Evolutionary conservation across 2,113 vertebrate genomes (phyloP).

Genomic region (Archocentrus centrarchus): DNA sequence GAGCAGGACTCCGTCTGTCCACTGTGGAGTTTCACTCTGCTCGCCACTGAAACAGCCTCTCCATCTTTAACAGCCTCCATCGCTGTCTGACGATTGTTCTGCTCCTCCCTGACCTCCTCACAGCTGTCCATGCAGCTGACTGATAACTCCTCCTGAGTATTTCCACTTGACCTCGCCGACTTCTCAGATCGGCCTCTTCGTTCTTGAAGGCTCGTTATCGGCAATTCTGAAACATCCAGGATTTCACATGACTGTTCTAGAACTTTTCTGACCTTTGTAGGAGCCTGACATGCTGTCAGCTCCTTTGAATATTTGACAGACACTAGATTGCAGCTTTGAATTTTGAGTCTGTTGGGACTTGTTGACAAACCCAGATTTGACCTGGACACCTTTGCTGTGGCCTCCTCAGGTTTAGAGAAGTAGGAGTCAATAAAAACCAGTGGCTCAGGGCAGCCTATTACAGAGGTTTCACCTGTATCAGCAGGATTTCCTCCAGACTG

Average conservation of each 20-base stretch:
- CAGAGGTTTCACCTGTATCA: background rate
- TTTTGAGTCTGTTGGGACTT: background rate
- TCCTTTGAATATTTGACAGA: background rate
- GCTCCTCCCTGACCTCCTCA: constrained; percentile 56
- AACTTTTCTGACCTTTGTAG: background rate
- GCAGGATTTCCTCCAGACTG: background rate
- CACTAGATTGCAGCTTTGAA: background rate
- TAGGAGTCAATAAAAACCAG: constrained; percentile 32
- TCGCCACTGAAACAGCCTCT: background rate
- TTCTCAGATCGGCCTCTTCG: background rate
- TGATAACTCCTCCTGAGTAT: background rate
- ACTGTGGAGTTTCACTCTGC: background rate
- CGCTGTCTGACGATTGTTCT: background rate
- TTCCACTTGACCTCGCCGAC: fast-evolving
- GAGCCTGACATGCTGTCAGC: background rate
- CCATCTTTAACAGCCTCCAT: background rate
- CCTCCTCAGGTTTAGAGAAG: constrained; percentile 22
- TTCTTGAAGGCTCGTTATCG: background rate
- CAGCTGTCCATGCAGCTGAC: constrained; percentile 70
- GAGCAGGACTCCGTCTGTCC: background rate
- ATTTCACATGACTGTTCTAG: constrained; percentile 5
- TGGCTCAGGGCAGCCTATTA: background rate
- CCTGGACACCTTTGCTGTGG: background rate
- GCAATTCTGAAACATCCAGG: constrained; percentile 7
- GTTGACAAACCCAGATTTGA: background rate